Base-by-base conservation (phyloP, 2,113 vertebrate genomes). In the Chaetops frenatus region DNA sequence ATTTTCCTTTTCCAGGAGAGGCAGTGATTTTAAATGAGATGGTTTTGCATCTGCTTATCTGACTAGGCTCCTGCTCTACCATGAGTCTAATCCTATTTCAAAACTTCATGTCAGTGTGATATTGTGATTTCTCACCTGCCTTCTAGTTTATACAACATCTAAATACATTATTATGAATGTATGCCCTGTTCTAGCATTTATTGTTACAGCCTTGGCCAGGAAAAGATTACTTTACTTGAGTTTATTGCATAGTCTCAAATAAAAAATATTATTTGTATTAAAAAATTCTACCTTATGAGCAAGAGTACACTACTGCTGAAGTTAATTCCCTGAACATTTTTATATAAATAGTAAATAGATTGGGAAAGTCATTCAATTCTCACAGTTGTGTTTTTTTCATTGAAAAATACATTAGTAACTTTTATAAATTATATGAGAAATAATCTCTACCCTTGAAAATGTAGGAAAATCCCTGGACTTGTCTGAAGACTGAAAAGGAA, bases 341-440 rank as follows among this genome's bases (percentile, higher is more conserved):
- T 24, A 62, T 17, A 38, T 33, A 69, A 64, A 71, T 15, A 85
- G 4, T 31, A 76, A 77, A 80, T n/a, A 85, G 12, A 88, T 54
- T 4, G 27, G 11, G 19, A 93, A 77, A 53, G 4, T 64, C 48
- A 33, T 70, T 60, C 15, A 85, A 9, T 10, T 53, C 12, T 35
- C 11, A 9, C 0, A 0, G 9, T 7, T 16, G 17, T n/a, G 7
- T 10, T 29, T 56, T 60, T 64, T 88, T 58, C 0, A 36, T 77
- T 82, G 6, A n/a, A 74, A 86, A 71, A 61, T 7, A 45, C 15
- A 81, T 79, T 65, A 48, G 18, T n/a, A 58, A 16, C 3, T 35
- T 29, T 72, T 81, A 51, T 12, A 73, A 67, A 40, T 61, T 38
- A 23, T 31, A 42, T 50, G 15, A 70, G 13, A 87, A 86, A 56